These are phyloP conservation scores for Paralichthys olivaceus DNA, from an alignment of 2,113 vertebrate species.

Conservation along the genomic window DNA sequence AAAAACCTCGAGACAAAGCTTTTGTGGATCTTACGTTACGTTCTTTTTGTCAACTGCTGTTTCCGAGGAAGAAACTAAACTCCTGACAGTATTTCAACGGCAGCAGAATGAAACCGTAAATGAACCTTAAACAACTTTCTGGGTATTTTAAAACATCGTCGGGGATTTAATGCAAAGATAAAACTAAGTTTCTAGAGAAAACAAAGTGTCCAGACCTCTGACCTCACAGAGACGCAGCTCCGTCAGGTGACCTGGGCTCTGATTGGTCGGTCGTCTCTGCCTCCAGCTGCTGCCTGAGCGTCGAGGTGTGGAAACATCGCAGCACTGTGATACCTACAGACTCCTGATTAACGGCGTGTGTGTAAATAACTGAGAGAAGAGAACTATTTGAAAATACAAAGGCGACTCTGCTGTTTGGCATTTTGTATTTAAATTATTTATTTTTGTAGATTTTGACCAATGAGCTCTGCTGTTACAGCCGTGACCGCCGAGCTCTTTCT, in stretches of 20 bases:
- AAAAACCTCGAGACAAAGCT: too few species aligned
- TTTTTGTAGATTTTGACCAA: slow-evolving; percentile 86
- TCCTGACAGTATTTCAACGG: too few species aligned
- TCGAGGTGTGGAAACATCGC: slow-evolving; percentile 40
- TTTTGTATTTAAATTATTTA: slow-evolving; percentile 97
- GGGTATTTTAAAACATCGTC: too few species aligned
- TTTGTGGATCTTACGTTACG: too few species aligned
- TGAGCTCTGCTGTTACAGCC: slow-evolving; percentile 68
- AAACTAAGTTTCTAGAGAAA: neutral
- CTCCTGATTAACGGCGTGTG: slow-evolving; percentile 41
- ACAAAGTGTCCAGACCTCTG: slow-evolving; percentile 3
- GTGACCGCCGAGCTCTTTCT: slow-evolving; percentile 83
- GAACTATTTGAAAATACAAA: slow-evolving; percentile 72
- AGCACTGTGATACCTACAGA: slow-evolving; percentile 57
- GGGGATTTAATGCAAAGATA: too few species aligned
- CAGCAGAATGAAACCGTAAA: too few species aligned
- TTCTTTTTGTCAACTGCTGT: too few species aligned
- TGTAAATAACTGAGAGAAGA: slow-evolving; percentile 59
- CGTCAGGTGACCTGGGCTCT: slow-evolving; percentile 17
- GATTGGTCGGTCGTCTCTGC: slow-evolving; percentile 37
- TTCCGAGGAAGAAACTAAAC: too few species aligned
- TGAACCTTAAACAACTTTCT: too few species aligned
- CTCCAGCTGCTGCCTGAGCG: slow-evolving; percentile 29
- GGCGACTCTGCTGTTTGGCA: slow-evolving; percentile 77
- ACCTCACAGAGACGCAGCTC: neutral